Percentiles rank a stretch among this genome's conserved stretches.
Conservation (phyloP, 37 sponge, comb jelly and placozoan genomes). For the Bolinopsis microptera region DNA sequence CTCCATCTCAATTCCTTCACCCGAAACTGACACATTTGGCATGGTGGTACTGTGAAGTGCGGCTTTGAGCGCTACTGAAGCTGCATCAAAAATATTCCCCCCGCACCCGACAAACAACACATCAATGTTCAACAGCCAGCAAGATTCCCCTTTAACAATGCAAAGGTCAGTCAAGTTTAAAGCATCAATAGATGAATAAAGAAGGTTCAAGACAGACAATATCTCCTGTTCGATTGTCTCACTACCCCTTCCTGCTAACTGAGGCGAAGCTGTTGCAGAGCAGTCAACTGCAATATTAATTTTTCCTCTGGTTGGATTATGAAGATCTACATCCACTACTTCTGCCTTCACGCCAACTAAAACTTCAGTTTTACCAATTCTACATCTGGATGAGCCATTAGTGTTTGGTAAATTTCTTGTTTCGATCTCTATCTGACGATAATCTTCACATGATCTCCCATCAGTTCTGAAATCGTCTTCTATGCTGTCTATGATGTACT, state of each 20-base stretch:
- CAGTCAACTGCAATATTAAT: conserved; percentile 31
- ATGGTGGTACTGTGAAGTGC: conserved; percentile 54
- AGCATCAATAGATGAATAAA: conserved; percentile 33
- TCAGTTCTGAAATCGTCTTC: conserved; percentile 15
- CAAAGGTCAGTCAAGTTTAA: background rate
- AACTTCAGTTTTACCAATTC: conserved; percentile 59
- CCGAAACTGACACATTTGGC: conserved; percentile 16
- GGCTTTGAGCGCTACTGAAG: conserved; percentile 53
- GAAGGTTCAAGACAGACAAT: background rate
- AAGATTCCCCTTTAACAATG: conserved; percentile 63
- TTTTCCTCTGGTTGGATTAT: background rate
- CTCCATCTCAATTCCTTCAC: conserved; percentile 60
- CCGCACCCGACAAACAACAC: conserved; percentile 39
- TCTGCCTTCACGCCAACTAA: conserved; percentile 60
- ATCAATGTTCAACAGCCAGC: conserved; percentile 49
- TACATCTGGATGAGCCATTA: conserved; percentile 57
- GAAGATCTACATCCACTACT: conserved; percentile 54
- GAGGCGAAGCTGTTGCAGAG: conserved; percentile 56
- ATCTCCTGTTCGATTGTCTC: conserved; percentile 43
- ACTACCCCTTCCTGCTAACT: conserved; percentile 58
- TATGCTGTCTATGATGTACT: conserved; percentile 34
- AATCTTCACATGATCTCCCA: conserved; percentile 49
- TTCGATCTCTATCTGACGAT: conserved; percentile 50
- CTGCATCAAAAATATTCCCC: conserved; percentile 50
- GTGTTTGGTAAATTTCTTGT: conserved; percentile 53